Evolutionary conservation across 2,888 invertebrate species (phyloP).

Genomic region (Leptopilina drosophilae): DNA sequence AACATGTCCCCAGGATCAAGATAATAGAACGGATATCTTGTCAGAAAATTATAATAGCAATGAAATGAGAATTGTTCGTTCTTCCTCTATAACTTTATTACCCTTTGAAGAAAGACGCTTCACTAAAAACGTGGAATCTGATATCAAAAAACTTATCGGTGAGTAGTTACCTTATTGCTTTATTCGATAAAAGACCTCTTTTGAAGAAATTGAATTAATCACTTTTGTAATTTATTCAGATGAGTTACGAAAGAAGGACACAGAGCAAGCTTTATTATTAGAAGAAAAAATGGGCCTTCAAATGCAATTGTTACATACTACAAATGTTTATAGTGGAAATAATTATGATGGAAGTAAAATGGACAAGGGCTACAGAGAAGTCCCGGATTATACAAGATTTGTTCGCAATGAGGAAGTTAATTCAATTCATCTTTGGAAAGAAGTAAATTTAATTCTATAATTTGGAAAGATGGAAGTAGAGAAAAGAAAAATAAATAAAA

Average conservation of each 20-base stretch:
- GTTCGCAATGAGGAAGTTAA: constrained; percentile 86
- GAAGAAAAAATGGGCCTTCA: constrained; percentile 94
- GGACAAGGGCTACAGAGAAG: constrained; percentile 68
- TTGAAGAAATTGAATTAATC: constrained; percentile 10
- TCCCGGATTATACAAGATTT: constrained; percentile 86
- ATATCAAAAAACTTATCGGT: constrained; percentile 90
- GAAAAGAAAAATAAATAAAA: neutral
- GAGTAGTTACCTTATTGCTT: constrained; percentile 67
- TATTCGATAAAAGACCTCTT: too few relatives aligned
- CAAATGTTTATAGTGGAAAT: constrained; percentile 77
- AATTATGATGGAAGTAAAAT: constrained; percentile 65
- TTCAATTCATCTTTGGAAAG: constrained; percentile 88
- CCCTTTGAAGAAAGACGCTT: constrained; percentile 87
- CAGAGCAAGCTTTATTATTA: constrained; percentile 89
- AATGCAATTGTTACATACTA: constrained; percentile 86
- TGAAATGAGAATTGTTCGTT: constrained; percentile 62
- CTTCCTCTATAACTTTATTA: constrained; percentile 69
- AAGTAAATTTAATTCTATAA: constrained; percentile 78
- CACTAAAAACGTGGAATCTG: constrained; percentile 87
- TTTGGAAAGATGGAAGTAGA: neutral
- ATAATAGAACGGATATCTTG: constrained; percentile 79
- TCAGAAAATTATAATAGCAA: constrained; percentile 65
- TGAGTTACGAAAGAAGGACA: constrained; percentile 91
- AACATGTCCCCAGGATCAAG: constrained; percentile 90
- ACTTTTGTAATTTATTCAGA: constrained; percentile 78